Conservation (phyloP, 2,888 invertebrate species). For the Perizoma flavofasciatum region DNA sequence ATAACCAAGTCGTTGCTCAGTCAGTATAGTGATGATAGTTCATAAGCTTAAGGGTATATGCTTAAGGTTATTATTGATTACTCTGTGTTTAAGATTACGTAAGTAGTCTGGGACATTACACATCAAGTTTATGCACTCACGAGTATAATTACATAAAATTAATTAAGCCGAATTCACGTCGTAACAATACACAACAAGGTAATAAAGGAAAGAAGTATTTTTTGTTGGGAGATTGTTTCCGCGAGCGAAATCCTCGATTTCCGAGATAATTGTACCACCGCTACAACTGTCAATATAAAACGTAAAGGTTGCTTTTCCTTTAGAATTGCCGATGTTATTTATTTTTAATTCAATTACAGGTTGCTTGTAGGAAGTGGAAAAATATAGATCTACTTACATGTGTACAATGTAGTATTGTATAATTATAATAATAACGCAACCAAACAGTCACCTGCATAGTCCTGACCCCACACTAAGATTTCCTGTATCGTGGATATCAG, state of each 20-base stretch:
- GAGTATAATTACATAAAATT: slow-evolving; percentile 33
- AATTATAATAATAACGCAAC: too few relatives aligned
- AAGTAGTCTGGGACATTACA: slow-evolving; percentile 11
- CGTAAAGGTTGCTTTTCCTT: slow-evolving; percentile 14
- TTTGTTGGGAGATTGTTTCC: slow-evolving; percentile 25
- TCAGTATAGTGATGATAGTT: too few relatives aligned
- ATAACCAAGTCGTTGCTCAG: too few relatives aligned
- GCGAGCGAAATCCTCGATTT: slow-evolving; percentile 10
- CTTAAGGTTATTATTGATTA: too few relatives aligned
- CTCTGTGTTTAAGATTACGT: background rate
- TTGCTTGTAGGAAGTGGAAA: slow-evolving; percentile 10
- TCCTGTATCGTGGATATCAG: too few relatives aligned
- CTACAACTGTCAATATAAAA: slow-evolving; percentile 20
- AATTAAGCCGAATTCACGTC: slow-evolving; percentile 23
- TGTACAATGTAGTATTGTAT: too few relatives aligned
- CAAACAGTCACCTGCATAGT: too few relatives aligned
- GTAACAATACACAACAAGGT: slow-evolving; percentile 27
- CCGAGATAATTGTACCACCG: slow-evolving; percentile 12
- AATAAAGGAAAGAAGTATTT: slow-evolving; percentile 28
- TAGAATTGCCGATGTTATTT: slow-evolving; percentile 10
- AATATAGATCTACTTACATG: slow-evolving; percentile 3
- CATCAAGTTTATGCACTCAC: slow-evolving; percentile 17
- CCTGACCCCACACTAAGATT: too few relatives aligned
- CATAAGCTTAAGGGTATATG: too few relatives aligned
- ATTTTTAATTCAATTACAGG: slow-evolving; percentile 14